These are phyloP conservation scores for Mnemiopsis leidyi DNA, from an alignment of 37 sponge, comb jelly and placozoan species.

Conservation along the genomic window DNA sequence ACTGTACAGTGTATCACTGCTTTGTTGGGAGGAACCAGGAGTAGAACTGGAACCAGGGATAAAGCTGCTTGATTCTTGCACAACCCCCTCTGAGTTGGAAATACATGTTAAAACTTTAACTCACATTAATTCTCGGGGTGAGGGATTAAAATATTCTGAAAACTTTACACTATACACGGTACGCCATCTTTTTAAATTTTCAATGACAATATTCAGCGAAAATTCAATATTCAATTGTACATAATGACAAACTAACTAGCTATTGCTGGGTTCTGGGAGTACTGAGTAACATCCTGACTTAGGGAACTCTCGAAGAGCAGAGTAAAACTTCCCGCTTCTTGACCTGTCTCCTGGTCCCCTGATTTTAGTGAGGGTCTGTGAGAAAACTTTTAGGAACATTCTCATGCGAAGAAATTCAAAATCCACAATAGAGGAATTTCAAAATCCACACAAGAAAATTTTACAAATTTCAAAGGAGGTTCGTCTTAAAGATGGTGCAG, in stretches of 20 bases:
- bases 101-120: not conserved
- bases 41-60: not conserved
- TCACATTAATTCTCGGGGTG: no score
- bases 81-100: not conserved
- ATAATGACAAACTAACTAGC: not conserved
- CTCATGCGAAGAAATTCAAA: no score
- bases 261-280: slow-evolving; percentile 5
- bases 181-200: no score
- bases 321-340: slow-evolving; percentile 3
- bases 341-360: not conserved
- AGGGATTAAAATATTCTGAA: no score
- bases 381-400: no score
- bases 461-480: no score
- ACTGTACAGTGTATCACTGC: not conserved
- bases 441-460: no score
- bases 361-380: not conserved
- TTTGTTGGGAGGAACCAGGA: not conserved
- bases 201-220: no score
- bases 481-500: no score
- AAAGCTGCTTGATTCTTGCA: not conserved
- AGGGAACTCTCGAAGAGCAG: slow-evolving; percentile 45
- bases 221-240: no score
- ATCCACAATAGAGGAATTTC: no score
- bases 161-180: no score
- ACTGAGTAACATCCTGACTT: slow-evolving; percentile 46